Evolutionary conservation across 1,140 invertebrate genomes (phyloP), one percentile per base, ranked within the genome.

Genomic region (Hormaphis cornu): DNA sequence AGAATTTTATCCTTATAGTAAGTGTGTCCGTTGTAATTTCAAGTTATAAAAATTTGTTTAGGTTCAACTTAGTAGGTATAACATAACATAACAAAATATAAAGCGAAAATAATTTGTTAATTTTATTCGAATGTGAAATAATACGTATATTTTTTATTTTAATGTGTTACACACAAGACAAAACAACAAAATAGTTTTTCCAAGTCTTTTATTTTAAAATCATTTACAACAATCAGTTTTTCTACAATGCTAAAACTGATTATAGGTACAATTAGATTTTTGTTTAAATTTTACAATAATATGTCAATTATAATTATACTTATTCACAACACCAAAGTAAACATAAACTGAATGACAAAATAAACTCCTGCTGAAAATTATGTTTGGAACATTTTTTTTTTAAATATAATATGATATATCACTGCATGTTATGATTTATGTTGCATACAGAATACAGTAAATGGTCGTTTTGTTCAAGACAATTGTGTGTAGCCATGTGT

Each of bases 151-250:
- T n/a, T n/a, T n/a, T n/a, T n/a, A n/a, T n/a, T n/a, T n/a, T n/a
- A n/a, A 30, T 18, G 1, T 28, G n/a, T 10, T 30, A 16, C 16
- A 54, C 7, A 20, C 10, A 54, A 54, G 37, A 30, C 3, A 37
- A 37, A 7, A 28, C 37, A 40, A 40, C 37, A 61, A 42, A 42
- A 42, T 12, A 12, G 10, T 26, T 44, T 44, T 26, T 56, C n/a
- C 22, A 44, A 61, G 35, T 61, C 58, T 61, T 61, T 56, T 61
- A 44, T 44, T 61, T 28, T 59, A 40, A 18, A 24, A 42, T 37
- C 14, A 56, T 22, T n/a, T 63, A 63, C 59, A 63, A 63, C 59
- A 40, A 63, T 46, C 59, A 63, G 59, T 63, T 46, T 46, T 26
- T 46, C 37, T 63, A 63, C 28, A 30, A 42, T 24, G 44, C 20